Conservation (phyloP, 2,888 invertebrate species). For the Maniola hyperantus region DNA sequence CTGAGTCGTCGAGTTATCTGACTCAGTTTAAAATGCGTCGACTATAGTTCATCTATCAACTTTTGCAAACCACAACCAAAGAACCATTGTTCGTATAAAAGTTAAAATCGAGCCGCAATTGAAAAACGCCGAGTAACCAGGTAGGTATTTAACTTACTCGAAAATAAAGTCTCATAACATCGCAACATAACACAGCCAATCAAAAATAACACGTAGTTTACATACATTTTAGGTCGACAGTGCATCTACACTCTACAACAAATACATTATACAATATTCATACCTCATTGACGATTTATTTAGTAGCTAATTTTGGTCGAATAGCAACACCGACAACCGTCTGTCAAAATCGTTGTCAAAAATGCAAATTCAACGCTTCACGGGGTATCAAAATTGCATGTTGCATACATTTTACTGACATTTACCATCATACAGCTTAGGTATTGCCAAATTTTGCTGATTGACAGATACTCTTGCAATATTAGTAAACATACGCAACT, state of each 20-base stretch:
- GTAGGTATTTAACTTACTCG: slow-evolving; percentile 10
- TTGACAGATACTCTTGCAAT: neutral
- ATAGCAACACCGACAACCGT: slow-evolving; percentile 37
- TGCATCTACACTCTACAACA: slow-evolving; percentile 53
- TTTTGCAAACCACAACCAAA: no score
- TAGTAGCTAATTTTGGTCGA: slow-evolving; percentile 56
- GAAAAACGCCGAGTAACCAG: neutral
- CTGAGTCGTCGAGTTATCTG: no score
- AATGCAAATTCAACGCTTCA: slow-evolving; percentile 7
- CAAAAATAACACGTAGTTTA: slow-evolving; percentile 41
- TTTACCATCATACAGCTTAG: neutral
- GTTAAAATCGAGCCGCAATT: neutral
- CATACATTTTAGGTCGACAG: slow-evolving; percentile 51
- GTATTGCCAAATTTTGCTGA: neutral
- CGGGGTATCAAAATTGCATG: neutral
- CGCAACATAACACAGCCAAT: slow-evolving; percentile 59
- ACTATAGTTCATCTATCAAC: no score
- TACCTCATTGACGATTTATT: slow-evolving; percentile 46
- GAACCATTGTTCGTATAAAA: neutral
- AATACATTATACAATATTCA: slow-evolving; percentile 41
- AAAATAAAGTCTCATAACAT: slow-evolving; percentile 38
- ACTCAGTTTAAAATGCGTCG: no score
- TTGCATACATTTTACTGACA: neutral
- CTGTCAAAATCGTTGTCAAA: slow-evolving; percentile 25
- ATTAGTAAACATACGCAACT: neutral